Evolutionary conservation across 1,140 invertebrate species (phyloP).

Genomic region (Triops longicaudatus): DNA sequence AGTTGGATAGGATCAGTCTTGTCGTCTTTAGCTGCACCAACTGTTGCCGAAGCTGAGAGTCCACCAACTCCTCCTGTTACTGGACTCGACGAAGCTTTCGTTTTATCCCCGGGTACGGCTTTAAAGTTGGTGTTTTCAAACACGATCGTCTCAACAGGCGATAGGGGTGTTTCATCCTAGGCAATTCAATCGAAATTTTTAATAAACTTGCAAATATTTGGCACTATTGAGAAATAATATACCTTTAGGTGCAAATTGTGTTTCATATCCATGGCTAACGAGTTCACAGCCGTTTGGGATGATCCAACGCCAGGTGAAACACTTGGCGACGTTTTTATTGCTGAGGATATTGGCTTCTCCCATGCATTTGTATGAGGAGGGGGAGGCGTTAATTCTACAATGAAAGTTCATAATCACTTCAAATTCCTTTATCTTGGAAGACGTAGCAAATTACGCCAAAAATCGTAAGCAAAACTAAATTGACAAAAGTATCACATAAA

Average conservation of each 20-base stretch:
- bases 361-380: slow-evolving; percentile 67
- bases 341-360: slow-evolving; percentile 69
- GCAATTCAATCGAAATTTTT: background rate
- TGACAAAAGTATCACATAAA: too few relatives aligned
- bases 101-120: slow-evolving; percentile 45
- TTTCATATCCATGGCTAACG: background rate
- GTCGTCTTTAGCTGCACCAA: slow-evolving; percentile 32
- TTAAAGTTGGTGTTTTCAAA: slow-evolving; percentile 88
- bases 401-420: background rate
- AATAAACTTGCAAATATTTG: background rate
- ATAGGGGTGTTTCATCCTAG: background rate
- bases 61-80: slow-evolving; percentile 49
- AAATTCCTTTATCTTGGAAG: too few relatives aligned
- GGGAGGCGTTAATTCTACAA: slow-evolving; percentile 43
- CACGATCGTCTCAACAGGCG: slow-evolving; percentile 77
- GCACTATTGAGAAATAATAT: background rate
- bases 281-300: background rate
- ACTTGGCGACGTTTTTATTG: slow-evolving; percentile 37
- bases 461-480: too few relatives aligned
- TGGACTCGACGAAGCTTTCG: slow-evolving; percentile 38
- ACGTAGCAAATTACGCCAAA: too few relatives aligned
- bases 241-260: background rate
- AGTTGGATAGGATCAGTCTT: slow-evolving; percentile 50
- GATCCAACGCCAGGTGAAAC: background rate
- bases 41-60: slow-evolving; percentile 36